A percentile compares a stretch with the other conserved stretches of the same genome.
These are phyloP conservation scores for Pituophis catenifer DNA, from an alignment of 2,113 vertebrate genomes.

Conservation along the genomic window DNA sequence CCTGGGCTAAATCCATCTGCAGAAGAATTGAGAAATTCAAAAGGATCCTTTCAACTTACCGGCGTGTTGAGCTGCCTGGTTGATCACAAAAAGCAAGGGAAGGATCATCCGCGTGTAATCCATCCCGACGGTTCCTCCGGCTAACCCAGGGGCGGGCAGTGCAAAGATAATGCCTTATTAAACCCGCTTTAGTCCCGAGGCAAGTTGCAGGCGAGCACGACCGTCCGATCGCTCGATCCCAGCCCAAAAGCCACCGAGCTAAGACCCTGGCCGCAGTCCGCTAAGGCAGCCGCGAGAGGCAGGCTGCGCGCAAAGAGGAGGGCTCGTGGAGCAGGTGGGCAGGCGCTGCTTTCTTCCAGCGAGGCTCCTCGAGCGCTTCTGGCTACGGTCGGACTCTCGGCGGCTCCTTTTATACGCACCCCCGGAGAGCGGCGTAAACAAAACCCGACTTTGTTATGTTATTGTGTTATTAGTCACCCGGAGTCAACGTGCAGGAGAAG, in stretches of 20 bases:
- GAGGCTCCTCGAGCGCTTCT: constrained; percentile 64
- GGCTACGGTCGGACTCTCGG: constrained; percentile 56
- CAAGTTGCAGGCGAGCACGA: not conserved
- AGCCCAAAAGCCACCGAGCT: not conserved
- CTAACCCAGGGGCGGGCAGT: not conserved
- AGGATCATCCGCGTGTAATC: constrained; percentile 75
- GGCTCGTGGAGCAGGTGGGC: not conserved
- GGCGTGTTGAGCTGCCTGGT: constrained; percentile 64
- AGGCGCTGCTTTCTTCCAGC: not conserved
- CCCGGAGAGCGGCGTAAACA: constrained; percentile 71
- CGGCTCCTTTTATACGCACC: constrained; percentile 74
- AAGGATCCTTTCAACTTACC: constrained; percentile 57
- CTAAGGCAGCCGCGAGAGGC: not conserved
- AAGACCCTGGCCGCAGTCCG: not conserved
- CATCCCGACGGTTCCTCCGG: constrained; percentile 65
- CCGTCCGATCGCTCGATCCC: not conserved
- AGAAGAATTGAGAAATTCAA: not conserved
- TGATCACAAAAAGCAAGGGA: constrained; percentile 75
- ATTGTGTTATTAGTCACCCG: constrained; percentile 81
- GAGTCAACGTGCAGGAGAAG: constrained; percentile 79
- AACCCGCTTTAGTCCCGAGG: not conserved
- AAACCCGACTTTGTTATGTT: constrained; percentile 76
- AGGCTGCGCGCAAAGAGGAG: not conserved
- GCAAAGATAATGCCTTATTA: not conserved
- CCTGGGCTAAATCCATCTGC: not conserved